Evolutionary conservation across 2,113 vertebrate species (phyloP).

Genomic region (Pampusana beccarii): DNA sequence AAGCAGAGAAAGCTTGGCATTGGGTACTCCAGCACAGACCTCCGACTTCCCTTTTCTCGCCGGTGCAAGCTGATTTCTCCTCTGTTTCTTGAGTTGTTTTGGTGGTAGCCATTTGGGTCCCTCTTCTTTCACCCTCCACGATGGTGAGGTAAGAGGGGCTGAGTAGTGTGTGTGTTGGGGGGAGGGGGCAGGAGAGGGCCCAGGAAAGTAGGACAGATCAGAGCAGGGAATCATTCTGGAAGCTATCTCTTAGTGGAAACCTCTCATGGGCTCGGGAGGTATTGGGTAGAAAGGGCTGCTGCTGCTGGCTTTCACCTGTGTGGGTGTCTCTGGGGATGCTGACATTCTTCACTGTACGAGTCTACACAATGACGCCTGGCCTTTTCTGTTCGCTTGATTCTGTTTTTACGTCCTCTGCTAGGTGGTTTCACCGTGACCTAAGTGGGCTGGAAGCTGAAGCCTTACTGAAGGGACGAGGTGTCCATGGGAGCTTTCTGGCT

Average conservation of each 20-base stretch:
- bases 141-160: conserved; percentile 72
- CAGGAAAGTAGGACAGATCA: background rate
- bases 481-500: conserved; percentile 92
- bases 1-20: background rate
- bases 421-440: conserved; percentile 97
- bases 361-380: background rate
- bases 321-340: background rate
- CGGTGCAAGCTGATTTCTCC: background rate
- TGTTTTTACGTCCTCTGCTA: conserved; percentile 40
- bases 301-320: background rate
- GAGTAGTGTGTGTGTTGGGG: background rate
- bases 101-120: background rate
- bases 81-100: background rate
- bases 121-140: background rate
- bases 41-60: conserved; percentile 32
- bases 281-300: background rate
- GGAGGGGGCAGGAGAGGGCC: background rate
- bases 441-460: conserved; percentile 90
- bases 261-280: background rate
- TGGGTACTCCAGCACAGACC: background rate
- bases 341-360: background rate
- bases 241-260: background rate
- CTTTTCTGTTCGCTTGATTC: background rate
- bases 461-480: conserved; percentile 85
- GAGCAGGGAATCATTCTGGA: background rate